Percentiles rank a stretch among this genome's conserved stretches.
These are phyloP conservation scores for Pholis gunnellus DNA, from an alignment of 2,113 vertebrate species.

Conservation along the genomic window DNA sequence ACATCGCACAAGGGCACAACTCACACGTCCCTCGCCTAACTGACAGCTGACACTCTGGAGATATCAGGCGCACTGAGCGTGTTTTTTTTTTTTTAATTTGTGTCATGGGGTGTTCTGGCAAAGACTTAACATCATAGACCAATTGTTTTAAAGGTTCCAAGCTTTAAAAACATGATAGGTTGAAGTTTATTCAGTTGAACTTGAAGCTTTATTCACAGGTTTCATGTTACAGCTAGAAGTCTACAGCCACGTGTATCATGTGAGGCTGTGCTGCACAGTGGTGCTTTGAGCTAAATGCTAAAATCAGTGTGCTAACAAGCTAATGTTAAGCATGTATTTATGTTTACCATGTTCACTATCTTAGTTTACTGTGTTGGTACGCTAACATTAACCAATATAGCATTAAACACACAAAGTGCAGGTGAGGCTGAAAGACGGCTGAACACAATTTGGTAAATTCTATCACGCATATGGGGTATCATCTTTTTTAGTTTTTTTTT, in stretches of 20 bases:
- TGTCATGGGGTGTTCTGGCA: slow-evolving; percentile 15
- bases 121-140: not conserved
- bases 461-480: not conserved
- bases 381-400: not conserved
- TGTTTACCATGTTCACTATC: not conserved
- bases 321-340: not conserved
- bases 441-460: not conserved
- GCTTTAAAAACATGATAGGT: not conserved
- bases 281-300: not conserved
- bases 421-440: not conserved
- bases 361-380: not conserved
- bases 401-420: not conserved
- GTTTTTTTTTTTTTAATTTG: slow-evolving; percentile 29
- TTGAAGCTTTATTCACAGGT: not conserved
- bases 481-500: not conserved
- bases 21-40: slow-evolving; percentile 41
- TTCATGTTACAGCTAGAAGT: not conserved
- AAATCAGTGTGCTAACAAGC: not conserved
- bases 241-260: not conserved
- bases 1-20: slow-evolving; percentile 43
- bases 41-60: slow-evolving; percentile 61
- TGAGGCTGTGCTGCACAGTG: not conserved
- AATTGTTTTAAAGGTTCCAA: slow-evolving; percentile 13
- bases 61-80: slow-evolving; percentile 31
- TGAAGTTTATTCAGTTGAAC: not conserved